Base-by-base conservation (phyloP, 2,113 vertebrate genomes). In the Empidonax alnorum region DNA sequence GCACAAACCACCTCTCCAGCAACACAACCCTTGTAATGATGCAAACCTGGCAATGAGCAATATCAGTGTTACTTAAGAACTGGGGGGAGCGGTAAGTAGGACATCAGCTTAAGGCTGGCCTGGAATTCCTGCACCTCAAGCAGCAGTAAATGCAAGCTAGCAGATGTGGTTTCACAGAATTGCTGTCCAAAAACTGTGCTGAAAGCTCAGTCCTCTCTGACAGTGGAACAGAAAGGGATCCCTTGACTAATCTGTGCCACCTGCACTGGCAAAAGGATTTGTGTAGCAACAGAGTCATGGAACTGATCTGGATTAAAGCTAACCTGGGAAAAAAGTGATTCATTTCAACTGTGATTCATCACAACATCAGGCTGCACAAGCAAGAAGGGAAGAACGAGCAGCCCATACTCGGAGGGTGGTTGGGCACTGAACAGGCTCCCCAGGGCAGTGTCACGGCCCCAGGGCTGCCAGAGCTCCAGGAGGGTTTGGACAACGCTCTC, bases 381-480 rank as follows among this genome's bases (percentile, higher is more conserved):
- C 0, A 0, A 37, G 20, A n/a, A 61, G 31, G 67, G 35, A 90
- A 62, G 50, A 53, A 78, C 0, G 2, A 72, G 67, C 22, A 49
- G 37, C 3, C 24, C 19, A 82, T 12, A 35, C 9, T 30, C 78
- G 75, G 39, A 82, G 62, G 25, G 39, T n/a, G 39, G 16, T 1
- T 6, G 2, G 30, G 78, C 41, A 84, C 41, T 83, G 37, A 6
- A 1, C 7, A 77, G 41, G 22, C 21, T 37, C 25, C n/a, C 9
- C 63, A 42, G 35, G 35, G 14, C 27, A 55, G 39, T 22, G 30
- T 31, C 31, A 83, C 11, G 27, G 25, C 42, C 21, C 41, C 41
- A 76, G 23, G 55, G 46, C 47, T 68, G 46, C n/a, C 47, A 69
- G 21, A 76, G 35, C 41, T 90, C 72, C 41, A 56, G 30, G 14